Conservation (phyloP, 2,113 vertebrate genomes). For the Hepsetus odoe region DNA sequence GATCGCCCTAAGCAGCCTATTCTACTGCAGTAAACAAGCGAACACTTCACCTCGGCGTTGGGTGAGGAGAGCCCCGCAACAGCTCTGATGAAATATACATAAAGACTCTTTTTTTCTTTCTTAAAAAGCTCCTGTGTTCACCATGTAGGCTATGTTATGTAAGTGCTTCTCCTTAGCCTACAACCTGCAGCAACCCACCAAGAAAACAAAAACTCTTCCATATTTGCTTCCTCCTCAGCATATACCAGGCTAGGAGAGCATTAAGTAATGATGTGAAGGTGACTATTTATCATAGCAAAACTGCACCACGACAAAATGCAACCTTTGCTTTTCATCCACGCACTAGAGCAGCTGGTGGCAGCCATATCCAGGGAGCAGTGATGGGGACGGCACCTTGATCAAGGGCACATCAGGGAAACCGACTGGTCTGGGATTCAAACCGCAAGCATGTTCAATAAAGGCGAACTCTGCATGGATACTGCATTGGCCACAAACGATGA, state of each 20-base stretch:
- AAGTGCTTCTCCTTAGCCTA: slow-evolving; percentile 71
- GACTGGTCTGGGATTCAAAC: no score
- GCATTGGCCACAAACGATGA: no score
- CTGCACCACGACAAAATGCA: no score
- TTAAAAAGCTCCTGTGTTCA: slow-evolving; percentile 67
- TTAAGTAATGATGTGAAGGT: neutral
- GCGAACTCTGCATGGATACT: no score
- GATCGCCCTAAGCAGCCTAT: slow-evolving; percentile 56
- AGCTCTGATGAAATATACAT: slow-evolving; percentile 67
- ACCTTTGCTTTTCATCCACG: no score
- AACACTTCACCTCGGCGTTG: slow-evolving; percentile 48
- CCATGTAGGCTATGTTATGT: slow-evolving; percentile 66
- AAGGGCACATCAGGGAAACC: no score
- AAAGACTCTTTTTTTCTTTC: slow-evolving; percentile 53
- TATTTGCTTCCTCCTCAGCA: slow-evolving; percentile 63
- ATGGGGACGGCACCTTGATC: no score
- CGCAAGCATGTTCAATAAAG: no score
- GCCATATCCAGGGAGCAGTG: no score
- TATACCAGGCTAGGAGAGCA: neutral
- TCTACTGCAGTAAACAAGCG: slow-evolving; percentile 35
- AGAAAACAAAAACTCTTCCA: slow-evolving; percentile 50
- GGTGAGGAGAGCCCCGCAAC: slow-evolving; percentile 18
- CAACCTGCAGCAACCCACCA: slow-evolving; percentile 71
- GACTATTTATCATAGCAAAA: no score
- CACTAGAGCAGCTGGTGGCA: no score